Base-by-base conservation (phyloP, 1,140 invertebrate genomes). In the Gerris buenoi region DNA sequence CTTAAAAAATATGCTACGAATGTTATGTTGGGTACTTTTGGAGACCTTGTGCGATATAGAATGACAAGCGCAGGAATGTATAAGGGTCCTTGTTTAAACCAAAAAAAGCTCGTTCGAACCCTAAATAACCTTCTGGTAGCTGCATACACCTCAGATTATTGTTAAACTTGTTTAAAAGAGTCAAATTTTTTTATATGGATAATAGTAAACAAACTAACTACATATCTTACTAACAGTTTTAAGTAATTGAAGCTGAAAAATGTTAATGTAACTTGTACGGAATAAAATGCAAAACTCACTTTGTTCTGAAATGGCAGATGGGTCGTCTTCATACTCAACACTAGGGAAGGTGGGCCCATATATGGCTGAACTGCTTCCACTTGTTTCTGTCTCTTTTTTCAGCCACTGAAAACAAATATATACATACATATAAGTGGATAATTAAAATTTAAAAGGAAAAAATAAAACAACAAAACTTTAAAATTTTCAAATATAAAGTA, bases 291-390 rank as follows among this genome's bases (percentile, higher is more conserved):
- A 15, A 60, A 5, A 60, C 58, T 60, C 5, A 60, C 58, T 60
- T 60, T 60, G 58, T 60, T 60, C 58, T 13, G 58, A 60, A 13
- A 60, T 60, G 5, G 5, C 5, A 14, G 58, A 5, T 5, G 58
- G 58, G 23, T 60, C 58, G 23, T 60, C 58, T 60, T 60, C 58
- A 60, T 60, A 15, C 58, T 60, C 15, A 22, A 60, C 58, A 22
- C 15, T 15, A 15, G 58, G 58, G 23, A 60, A 60, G 15, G 58
- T 60, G 58, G 58, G 58, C 10, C 33, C 33, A 46, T 10, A 46
- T 46, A 46, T 18, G 18, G 33, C 33, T 46, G 33, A 46, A 46
- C 33, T 46, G 18, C 33, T 46, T 46, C 18, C 18, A 18, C 18
- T 46, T 18, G 5, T 18, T 18, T 46, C 33, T 46, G 5, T 46